These are phyloP conservation scores for Agrochola litura DNA, from an alignment of 2,888 invertebrate genomes.

Conservation along the genomic window DNA sequence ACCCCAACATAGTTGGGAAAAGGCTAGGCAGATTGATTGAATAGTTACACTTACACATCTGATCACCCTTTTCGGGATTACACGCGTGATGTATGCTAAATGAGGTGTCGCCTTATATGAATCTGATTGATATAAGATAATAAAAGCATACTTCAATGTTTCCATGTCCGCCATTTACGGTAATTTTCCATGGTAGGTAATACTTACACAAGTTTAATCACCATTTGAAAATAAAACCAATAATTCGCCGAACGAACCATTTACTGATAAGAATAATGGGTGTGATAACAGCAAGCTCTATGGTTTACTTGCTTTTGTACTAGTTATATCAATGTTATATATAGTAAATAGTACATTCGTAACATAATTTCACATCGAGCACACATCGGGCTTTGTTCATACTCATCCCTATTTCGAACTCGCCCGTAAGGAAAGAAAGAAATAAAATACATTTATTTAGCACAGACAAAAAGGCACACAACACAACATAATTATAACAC, in stretches of 20 bases:
- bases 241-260: slow-evolving; percentile 15
- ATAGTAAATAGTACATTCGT: neutral
- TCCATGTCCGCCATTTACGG: neutral
- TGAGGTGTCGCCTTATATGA: neutral
- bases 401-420: too few species aligned
- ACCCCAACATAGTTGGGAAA: too few species aligned
- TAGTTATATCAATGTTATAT: neutral
- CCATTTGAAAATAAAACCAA: slow-evolving; percentile 21
- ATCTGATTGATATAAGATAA: neutral
- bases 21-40: too few species aligned
- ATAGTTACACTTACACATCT: too few species aligned
- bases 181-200: slow-evolving; percentile 2
- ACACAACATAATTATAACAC: too few species aligned
- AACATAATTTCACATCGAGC: too few species aligned
- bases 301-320: slow-evolving; percentile 7
- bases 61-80: neutral
- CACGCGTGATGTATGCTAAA: neutral
- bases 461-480: too few species aligned
- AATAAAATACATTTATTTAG: too few species aligned
- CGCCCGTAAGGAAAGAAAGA: too few species aligned
- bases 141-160: neutral
- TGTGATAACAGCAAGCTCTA: slow-evolving; percentile 36
- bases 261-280: slow-evolving; percentile 46
- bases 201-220: slow-evolving; percentile 14
- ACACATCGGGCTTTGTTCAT: too few species aligned